Evolutionary conservation across 2,797 vertebrate species (phyloP).

Genomic region (Salarias fasciatus): DNA sequence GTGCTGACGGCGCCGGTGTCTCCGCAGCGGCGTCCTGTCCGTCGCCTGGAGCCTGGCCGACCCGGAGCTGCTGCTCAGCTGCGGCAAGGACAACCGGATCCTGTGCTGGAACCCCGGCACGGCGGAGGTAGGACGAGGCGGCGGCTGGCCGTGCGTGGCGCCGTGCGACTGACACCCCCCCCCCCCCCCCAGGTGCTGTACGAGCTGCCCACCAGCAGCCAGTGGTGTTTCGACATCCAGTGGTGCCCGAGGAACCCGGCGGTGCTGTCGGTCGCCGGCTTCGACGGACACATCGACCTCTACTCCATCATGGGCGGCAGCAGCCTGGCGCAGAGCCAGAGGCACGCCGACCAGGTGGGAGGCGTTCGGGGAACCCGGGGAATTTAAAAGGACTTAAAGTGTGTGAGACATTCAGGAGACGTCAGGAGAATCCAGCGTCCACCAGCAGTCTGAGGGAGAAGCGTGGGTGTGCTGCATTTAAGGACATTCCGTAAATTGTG

Average conservation of each 20-base stretch:
- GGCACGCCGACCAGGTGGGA: conserved; percentile 89
- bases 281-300: conserved; percentile 91
- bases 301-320: conserved; percentile 98
- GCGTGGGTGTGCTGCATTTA: no score
- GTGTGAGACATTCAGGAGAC: no score
- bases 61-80: conserved; percentile 94
- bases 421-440: no score
- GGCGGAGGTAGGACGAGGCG: conserved; percentile 84
- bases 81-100: conserved; percentile 95
- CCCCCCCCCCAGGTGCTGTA: conserved; percentile 88
- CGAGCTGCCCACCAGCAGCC: conserved; percentile 92
- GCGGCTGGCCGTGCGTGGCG: no score
- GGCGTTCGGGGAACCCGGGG: no score
- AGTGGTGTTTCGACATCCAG: conserved; percentile 99
- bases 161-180: no score
- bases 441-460: no score
- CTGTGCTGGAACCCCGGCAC: conserved; percentile 98
- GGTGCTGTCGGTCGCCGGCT: conserved; percentile 92
- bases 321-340: conserved; percentile 84
- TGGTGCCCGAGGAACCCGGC: conserved; percentile 98
- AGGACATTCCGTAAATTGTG: no score
- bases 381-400: no score
- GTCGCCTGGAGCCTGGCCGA: conserved; percentile 96
- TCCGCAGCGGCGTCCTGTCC: conserved; percentile 89
- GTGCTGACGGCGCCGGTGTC: conserved; percentile 76